A percentile compares a stretch with the other conserved stretches of the same genome.
Conservation (phyloP, 2,797 vertebrate species). For the Chloroceryle inda region DNA sequence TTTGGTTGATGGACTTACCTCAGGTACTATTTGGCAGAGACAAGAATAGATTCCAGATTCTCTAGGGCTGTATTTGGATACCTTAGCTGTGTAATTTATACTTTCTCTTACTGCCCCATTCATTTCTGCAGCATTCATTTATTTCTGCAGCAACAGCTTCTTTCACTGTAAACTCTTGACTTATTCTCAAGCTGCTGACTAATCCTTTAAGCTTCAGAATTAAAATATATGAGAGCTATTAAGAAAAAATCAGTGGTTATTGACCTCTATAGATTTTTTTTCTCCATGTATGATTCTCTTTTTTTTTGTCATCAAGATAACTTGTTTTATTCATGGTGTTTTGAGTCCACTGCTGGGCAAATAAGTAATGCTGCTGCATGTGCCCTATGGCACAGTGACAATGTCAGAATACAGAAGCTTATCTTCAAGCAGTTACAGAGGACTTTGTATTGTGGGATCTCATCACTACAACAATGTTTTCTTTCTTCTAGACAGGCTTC, state of each 20-base stretch:
- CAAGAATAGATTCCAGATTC: background rate
- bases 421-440: background rate
- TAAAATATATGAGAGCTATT: background rate
- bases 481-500: background rate
- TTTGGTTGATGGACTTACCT: background rate
- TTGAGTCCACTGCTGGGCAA: background rate
- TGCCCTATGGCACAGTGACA: background rate
- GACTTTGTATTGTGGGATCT: background rate
- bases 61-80: background rate
- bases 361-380: background rate
- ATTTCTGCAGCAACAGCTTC: background rate
- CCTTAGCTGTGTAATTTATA: background rate
- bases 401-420: background rate
- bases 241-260: background rate
- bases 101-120: background rate
- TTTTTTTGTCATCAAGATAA: background rate
- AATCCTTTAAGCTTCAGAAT: conserved; percentile 21
- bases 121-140: background rate
- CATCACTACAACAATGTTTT: background rate
- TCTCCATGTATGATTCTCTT: background rate
- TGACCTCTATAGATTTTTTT: background rate
- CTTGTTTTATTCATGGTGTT: background rate
- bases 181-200: background rate
- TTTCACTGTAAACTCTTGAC: background rate
- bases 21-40: background rate